Evolutionary conservation across 1,140 invertebrate species (phyloP), one percentile per base, ranked within the genome.

Genomic region (Tetramorium simillimum): DNA sequence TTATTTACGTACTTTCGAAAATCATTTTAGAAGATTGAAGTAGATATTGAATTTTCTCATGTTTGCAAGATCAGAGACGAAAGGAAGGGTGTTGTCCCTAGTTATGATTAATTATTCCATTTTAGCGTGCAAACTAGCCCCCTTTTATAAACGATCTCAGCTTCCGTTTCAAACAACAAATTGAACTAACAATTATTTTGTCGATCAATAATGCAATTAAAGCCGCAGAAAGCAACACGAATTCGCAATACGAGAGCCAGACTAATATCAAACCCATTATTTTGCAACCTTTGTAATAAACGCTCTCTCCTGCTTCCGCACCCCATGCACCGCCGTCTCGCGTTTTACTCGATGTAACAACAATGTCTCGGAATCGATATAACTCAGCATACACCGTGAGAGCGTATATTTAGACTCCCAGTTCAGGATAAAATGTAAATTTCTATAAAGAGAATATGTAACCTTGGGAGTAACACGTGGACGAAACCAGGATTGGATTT

Each of bases 131-230:
- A 73, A 87, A 87, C 67, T 67, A 67, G 37, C 21, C 14, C 21
- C 24, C 7, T 14, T 40, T 62, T 37, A n/a, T 24, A 53, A 81
- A 72, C 21, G 43, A 75, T 12, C 12, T 40, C 58, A 37, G 60
- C n/a, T 14, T 40, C 53, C 58, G n/a, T 46, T 28, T 5, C 24
- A 16, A 70, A 53, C 40, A 56, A 24, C 72, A 62, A 63, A 21
- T 63, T 82, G 10, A 16, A 65, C 60, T 53, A 65, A 65, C n/a
- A 21, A 84, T 65, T 69, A 73, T 58, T 65, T 43, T 18, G 37
- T 10, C 37, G 69, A 75, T 87, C 60, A 37, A 87, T 87, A 69
- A 58, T 56, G 21, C n/a, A 56, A 70, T 81, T 58, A 56, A 81
- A 70, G 49, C 37, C 21, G 37, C 37, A 40, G 21, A 70, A 40